Evolutionary conservation across 2,113 vertebrate species (phyloP).

Genomic region (Notarius lentiginosus): DNA sequence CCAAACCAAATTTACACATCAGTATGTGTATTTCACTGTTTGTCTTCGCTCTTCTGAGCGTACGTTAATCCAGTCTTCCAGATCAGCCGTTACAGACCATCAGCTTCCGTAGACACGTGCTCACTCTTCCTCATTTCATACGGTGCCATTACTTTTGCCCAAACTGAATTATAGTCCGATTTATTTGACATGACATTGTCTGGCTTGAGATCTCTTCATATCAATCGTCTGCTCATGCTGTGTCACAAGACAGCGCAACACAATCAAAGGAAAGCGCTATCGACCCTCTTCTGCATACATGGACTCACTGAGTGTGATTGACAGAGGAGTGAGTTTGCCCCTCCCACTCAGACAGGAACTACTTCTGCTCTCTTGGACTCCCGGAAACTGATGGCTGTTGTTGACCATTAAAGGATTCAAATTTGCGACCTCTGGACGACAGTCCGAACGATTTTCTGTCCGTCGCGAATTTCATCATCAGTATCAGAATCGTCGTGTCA

Average conservation of each 20-base stretch:
- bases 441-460: neutral
- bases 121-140: neutral
- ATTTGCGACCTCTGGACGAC: neutral
- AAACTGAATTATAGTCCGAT: neutral
- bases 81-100: neutral
- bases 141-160: neutral
- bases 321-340: neutral
- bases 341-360: neutral
- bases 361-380: neutral
- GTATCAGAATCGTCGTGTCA: neutral
- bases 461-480: neutral
- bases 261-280: too few species aligned
- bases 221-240: neutral
- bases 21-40: neutral
- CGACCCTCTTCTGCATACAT: neutral
- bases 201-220: neutral
- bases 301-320: neutral
- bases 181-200: neutral
- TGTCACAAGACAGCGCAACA: neutral
- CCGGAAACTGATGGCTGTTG: neutral
- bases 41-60: neutral
- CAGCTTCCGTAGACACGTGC: neutral
- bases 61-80: neutral
- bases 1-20: neutral
- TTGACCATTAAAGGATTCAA: neutral